Evolutionary conservation across 2,113 vertebrate genomes (phyloP).

Genomic region (Hipposideros armiger): DNA sequence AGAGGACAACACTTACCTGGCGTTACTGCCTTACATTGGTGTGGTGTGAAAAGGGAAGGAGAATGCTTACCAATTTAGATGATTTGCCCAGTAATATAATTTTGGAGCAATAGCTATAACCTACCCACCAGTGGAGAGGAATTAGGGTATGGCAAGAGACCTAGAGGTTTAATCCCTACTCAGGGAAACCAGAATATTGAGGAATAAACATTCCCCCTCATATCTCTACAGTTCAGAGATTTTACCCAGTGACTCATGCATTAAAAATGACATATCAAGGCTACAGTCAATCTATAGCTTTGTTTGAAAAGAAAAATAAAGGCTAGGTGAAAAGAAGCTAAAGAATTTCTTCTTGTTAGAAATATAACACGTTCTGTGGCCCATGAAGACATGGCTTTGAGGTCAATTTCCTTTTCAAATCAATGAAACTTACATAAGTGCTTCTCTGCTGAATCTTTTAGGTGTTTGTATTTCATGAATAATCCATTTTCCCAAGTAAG

Average conservation of each 20-base stretch:
- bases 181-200: background rate
- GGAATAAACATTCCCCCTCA: background rate
- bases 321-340: background rate
- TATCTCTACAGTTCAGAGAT: background rate
- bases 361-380: background rate
- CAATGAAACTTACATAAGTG: background rate
- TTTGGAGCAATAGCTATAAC: background rate
- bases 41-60: background rate
- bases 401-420: slow-evolving; percentile 43
- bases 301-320: slow-evolving; percentile 49
- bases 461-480: slow-evolving; percentile 6
- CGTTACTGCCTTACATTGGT: background rate
- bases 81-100: background rate
- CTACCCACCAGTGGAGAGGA: background rate
- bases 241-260: background rate
- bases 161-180: background rate
- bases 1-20: background rate
- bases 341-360: background rate
- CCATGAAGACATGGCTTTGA: background rate
- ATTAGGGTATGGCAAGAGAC: background rate
- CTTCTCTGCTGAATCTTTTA: slow-evolving; percentile 10
- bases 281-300: background rate
- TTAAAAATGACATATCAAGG: slow-evolving; percentile 7
- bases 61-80: background rate
- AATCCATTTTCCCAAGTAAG: slow-evolving; percentile 10